Evolutionary conservation across 2,113 vertebrate genomes (phyloP), one percentile per base, ranked within the genome.

Genomic region (Ochotona curzoniae): DNA sequence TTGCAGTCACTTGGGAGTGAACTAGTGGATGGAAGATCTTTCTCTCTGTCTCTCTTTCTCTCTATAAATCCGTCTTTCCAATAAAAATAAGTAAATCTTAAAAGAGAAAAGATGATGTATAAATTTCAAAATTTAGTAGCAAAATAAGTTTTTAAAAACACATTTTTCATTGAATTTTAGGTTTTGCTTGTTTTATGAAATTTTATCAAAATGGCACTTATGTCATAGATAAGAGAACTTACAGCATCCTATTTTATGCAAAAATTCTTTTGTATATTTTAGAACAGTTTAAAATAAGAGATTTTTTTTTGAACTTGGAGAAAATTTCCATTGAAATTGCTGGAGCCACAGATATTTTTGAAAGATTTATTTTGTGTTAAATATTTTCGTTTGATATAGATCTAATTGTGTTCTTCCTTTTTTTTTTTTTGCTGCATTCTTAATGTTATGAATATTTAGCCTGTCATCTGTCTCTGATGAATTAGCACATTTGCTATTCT

Each of bases 311-410:
- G 35, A 87, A 89, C 83, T 83, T 51, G n/a, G 44, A 60, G 64
- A 66, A 64, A 35, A 38, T 75, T 47, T 92, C 26, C 54, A 71
- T 12, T 35, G 57, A 82, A 80, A 70, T 92, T 51, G 7, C 54
- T 87, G 54, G 35, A 64, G 61, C 69, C 20, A 67, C 32, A 44
- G 38, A 71, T 75, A 26, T 49, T 69, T 93, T 57, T 79, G 67
- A 69, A 90, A 73, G 32, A 49, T 32, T 82, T 13, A 18, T 38
- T 79, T 83, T 87, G 35, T 80, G 44, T 87, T 64, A 88, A 91
- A 54, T 85, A 38, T 78, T 38, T 94, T 85, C 74, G 74, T 85
- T 82, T 88, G 78, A 90, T 49, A 71, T 14, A 47, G n/a, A 92
- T 74, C 49, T 94, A 84, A 35, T 75, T 13, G 35, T 15, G 6